These are phyloP conservation scores for Sabatieria punctata DNA, from an alignment of 2,888 invertebrate genomes.

Conservation along the genomic window DNA sequence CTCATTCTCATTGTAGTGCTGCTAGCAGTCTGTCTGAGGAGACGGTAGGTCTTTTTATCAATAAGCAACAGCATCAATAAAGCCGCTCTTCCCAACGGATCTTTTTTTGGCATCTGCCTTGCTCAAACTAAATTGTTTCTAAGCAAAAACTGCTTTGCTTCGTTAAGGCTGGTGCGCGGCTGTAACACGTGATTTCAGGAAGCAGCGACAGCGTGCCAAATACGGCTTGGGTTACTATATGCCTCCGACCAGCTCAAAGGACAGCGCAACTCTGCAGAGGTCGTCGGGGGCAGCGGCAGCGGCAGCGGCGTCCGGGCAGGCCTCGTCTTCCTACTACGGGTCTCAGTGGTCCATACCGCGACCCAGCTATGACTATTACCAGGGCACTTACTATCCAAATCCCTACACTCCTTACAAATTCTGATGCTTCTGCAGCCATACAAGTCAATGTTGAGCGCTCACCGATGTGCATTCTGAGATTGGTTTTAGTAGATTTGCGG, in stretches of 20 bases:
- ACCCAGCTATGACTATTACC: constrained; percentile 6
- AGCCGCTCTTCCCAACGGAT: too few species aligned
- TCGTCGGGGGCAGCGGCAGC: neutral
- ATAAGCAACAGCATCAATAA: too few species aligned
- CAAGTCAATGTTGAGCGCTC: too few species aligned
- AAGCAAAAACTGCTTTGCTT: too few species aligned
- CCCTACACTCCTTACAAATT: neutral
- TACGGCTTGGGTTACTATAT: constrained; percentile 10
- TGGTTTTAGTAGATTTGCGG: too few species aligned
- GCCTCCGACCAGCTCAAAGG: constrained; percentile 1
- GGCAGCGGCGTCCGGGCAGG: too few species aligned
- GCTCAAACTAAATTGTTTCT: neutral
- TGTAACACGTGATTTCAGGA: constrained; percentile 5
- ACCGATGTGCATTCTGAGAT: too few species aligned
- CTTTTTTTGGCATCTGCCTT: neutral
- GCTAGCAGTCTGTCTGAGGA: constrained; percentile 12
- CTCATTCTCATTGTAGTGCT: constrained; percentile 15
- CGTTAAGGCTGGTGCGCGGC: too few species aligned
- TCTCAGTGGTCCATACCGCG: constrained; percentile 7
- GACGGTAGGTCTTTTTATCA: too few species aligned
- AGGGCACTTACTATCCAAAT: constrained; percentile 1
- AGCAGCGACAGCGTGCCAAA: constrained; percentile 7
- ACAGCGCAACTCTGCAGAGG: neutral
- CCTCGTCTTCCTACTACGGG: neutral
- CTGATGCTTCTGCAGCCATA: too few species aligned